Evolutionary conservation across 1,140 invertebrate species (phyloP), one percentile per base, ranked within the genome.

Genomic region (Lucilia sericata): DNA sequence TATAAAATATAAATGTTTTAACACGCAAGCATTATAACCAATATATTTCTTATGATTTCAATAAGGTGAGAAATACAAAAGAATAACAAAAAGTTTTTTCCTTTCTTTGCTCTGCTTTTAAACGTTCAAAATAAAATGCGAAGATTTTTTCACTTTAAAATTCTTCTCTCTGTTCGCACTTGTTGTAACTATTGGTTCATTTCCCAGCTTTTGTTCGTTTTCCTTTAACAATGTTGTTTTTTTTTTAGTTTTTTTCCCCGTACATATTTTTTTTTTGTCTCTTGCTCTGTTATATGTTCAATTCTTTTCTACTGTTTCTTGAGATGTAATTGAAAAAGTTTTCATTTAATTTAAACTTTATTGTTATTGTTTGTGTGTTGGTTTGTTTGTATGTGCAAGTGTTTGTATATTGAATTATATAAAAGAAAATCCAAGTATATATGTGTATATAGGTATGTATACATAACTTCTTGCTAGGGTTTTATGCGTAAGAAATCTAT

Each of bases 311-410:
- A 51, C 83, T 83, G 47, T 84, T 70, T 42, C 25, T 83, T 84
- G 84, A 60, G 30, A 90, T 90, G 88, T 90, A 90, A 90, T 90
- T 90, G 88, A 90, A 90, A 90, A 90, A 90, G 87, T 90, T 90
- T 90, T 90, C 87, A 90, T 90, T 90, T 88, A 89, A 90, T 90
- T 90, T 88, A 90, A 89, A 90, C 88, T 90, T 90, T 89, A 86
- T 42, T 75, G 74, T 75, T 75, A 75, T 75, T 75, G 74, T 75
- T 75, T 60, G 55, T 60, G n/a, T 60, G 55, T 17, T n/a, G 13
- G 14, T 60, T 60, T 60, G 55, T 60, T 17, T 60, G 14, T 60
- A 17, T 60, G 55, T 17, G 14, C 2, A 14, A 60, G 55, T 60
- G 55, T 60, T 60, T n/a, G 55, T 60, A 60, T 17, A 17, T 17